Conservation (phyloP, 2,113 vertebrate species). For the Anoura caudifer region DNA sequence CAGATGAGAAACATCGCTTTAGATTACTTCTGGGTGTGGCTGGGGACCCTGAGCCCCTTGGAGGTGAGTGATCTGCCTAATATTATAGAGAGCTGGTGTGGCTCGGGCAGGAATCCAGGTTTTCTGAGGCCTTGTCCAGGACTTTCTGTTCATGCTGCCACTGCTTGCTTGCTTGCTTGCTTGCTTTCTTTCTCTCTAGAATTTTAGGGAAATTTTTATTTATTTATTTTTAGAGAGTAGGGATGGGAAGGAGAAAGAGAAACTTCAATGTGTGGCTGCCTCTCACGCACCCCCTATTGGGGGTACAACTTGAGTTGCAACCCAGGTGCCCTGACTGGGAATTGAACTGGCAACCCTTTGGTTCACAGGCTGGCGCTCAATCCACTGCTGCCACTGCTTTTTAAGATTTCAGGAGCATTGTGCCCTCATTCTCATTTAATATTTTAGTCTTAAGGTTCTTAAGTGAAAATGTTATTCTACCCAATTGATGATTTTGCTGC, state of each 20-base stretch:
- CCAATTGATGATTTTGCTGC: not conserved
- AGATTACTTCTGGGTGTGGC: not conserved
- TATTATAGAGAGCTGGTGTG: not conserved
- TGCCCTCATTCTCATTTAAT: not conserved
- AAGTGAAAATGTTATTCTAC: not conserved
- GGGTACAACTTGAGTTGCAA: too few relatives aligned
- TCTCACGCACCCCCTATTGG: too few relatives aligned
- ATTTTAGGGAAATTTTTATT: too few relatives aligned
- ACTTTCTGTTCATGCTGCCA: not conserved
- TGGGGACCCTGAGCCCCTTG: not conserved
- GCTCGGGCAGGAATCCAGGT: not conserved
- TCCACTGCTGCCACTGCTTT: not conserved
- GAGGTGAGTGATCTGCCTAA: not conserved
- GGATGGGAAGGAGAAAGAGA: too few relatives aligned
- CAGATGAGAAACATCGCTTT: not conserved
- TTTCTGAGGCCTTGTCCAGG: not conserved
- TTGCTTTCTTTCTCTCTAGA: too few relatives aligned
- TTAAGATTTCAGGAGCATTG: not conserved
- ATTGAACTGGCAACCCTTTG: too few relatives aligned
- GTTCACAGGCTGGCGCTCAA: too few relatives aligned
- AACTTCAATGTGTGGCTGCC: too few relatives aligned
- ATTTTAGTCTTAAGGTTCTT: not conserved
- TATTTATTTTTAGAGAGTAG: too few relatives aligned
- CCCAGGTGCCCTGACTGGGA: too few relatives aligned
- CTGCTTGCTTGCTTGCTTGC: too few relatives aligned